These are phyloP conservation scores for Typhlichthys eigenmanni DNA, from an alignment of 2,797 vertebrate species.

Conservation along the genomic window DNA sequence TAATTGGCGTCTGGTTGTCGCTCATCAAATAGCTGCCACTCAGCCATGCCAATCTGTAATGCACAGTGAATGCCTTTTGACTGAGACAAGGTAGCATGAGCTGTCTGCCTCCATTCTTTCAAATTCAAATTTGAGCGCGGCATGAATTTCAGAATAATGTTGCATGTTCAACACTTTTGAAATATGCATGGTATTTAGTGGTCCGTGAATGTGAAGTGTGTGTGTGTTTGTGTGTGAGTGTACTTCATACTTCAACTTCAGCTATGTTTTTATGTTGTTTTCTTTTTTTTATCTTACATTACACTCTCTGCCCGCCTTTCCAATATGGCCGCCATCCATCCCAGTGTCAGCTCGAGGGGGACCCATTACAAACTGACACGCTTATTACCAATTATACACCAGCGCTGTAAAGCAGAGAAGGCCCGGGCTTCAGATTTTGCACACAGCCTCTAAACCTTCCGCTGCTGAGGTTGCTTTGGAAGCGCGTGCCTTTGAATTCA, in stretches of 20 bases:
- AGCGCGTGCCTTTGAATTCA: constrained; percentile 86
- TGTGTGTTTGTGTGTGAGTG: constrained; percentile 2
- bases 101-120: constrained; percentile 53
- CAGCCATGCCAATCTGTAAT: constrained; percentile 54
- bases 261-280: constrained; percentile 21
- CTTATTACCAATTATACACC: constrained; percentile 40
- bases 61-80: constrained; percentile 54
- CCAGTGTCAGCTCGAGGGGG: constrained; percentile 19
- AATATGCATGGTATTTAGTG: constrained; percentile 67
- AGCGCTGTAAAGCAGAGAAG: constrained; percentile 17
- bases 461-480: constrained; percentile 36
- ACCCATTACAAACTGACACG: constrained; percentile 29
- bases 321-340: constrained; percentile 1
- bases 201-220: constrained; percentile 48
- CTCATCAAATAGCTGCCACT: constrained; percentile 66
- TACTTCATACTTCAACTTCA: not conserved
- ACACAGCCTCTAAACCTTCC: constrained; percentile 33
- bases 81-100: constrained; percentile 57
- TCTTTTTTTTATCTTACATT: constrained; percentile 16
- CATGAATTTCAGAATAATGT: constrained; percentile 61
- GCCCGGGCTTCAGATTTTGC: not conserved
- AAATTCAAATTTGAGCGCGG: constrained; percentile 49
- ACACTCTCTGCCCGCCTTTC: constrained; percentile 18
- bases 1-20: constrained; percentile 75
- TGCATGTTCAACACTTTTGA: constrained; percentile 54